Evolutionary conservation across 2,113 vertebrate genomes (phyloP).

Genomic region (Malurus melanocephalus): DNA sequence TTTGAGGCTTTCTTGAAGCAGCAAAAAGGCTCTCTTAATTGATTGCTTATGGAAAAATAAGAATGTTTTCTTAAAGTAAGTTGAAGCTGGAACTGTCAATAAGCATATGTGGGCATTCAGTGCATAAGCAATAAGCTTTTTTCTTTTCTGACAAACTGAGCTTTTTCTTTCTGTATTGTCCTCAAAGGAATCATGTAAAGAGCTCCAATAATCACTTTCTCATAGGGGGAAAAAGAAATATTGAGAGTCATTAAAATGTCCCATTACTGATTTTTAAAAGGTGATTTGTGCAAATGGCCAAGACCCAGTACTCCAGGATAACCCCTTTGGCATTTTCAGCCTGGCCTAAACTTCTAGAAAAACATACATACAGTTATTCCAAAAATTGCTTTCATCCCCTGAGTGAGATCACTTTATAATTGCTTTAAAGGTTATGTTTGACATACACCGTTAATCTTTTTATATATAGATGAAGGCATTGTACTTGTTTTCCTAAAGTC

Average conservation of each 20-base stretch:
- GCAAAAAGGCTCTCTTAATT: background rate
- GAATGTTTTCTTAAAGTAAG: background rate
- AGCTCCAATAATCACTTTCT: background rate
- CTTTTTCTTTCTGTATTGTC: background rate
- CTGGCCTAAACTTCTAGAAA: background rate
- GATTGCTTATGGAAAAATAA: background rate
- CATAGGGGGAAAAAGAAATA: background rate
- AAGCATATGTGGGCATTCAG: background rate
- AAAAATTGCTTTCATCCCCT: conserved; percentile 26
- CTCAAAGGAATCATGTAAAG: background rate
- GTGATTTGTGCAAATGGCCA: background rate
- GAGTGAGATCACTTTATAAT: conserved; percentile 20
- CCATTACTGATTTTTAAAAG: background rate
- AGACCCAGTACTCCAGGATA: background rate
- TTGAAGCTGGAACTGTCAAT: background rate
- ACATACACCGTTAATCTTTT: conserved; percentile 8
- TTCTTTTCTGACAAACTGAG: background rate
- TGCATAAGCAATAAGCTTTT: background rate
- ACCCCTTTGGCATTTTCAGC: background rate
- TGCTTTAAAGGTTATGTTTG: conserved; percentile 43
- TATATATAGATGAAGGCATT: background rate
- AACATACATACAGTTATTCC: background rate
- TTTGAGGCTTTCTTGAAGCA: background rate
- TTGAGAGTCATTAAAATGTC: conserved; percentile 18
- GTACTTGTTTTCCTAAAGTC: background rate